These are phyloP conservation scores for Papilio aristodemus DNA, from an alignment of 1,140 invertebrate genomes.

Conservation along the genomic window DNA sequence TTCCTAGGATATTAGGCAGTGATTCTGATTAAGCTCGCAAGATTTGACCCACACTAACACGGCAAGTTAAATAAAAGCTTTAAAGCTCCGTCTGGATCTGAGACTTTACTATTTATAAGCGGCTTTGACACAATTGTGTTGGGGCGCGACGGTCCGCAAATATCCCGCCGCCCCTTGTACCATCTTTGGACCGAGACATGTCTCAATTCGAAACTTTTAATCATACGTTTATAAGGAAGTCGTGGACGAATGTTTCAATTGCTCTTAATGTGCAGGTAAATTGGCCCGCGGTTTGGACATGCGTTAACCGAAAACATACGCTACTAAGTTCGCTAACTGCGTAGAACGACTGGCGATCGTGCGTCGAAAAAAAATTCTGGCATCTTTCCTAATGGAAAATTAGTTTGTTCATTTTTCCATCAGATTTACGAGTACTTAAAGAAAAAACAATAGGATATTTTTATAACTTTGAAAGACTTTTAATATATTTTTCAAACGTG, in stretches of 20 bases:
- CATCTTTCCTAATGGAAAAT: conserved; percentile 15
- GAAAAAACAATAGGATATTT: neutral
- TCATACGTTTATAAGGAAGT: conserved; percentile 34
- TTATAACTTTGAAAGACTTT: neutral
- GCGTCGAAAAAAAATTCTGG: conserved; percentile 3
- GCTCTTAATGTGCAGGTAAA: conserved; percentile 35
- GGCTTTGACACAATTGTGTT: conserved; percentile 26
- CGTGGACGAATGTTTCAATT: conserved; percentile 29
- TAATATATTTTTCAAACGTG: neutral
- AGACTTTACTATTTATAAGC: conserved; percentile 2
- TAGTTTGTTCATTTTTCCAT: conserved; percentile 1
- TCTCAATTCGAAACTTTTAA: conserved; percentile 29
- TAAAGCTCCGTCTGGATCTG: conserved; percentile 4
- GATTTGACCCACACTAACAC: too few species aligned
- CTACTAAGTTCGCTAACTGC: neutral
- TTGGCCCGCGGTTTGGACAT: conserved; percentile 24
- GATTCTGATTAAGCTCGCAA: too few species aligned
- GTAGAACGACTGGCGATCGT: neutral
- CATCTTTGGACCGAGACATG: conserved; percentile 8
- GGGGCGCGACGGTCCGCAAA: conserved; percentile 22
- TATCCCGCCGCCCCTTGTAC: conserved; percentile 26
- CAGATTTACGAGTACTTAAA: neutral
- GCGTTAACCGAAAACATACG: neutral
- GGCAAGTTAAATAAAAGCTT: neutral
- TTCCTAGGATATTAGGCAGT: too few species aligned